Evolutionary conservation across 2,888 invertebrate genomes (phyloP).

Genomic region (Ectemnius continuus): DNA sequence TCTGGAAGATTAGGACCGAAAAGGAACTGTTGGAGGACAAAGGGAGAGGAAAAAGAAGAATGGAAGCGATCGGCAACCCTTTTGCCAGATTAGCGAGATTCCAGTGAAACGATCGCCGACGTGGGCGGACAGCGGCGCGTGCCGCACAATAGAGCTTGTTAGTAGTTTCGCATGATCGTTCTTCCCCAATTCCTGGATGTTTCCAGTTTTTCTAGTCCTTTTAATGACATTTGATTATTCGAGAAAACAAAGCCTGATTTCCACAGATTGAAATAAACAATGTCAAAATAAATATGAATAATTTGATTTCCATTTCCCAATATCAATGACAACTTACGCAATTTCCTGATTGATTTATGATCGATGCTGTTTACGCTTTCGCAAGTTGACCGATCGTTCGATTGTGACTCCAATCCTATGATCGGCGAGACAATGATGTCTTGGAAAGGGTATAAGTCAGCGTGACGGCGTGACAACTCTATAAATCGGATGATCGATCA

Average conservation of each 20-base stretch:
- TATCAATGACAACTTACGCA: too few relatives aligned
- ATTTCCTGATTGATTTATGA: too few relatives aligned
- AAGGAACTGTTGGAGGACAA: background rate
- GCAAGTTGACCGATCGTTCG: too few relatives aligned
- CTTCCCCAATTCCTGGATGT: conserved; percentile 10
- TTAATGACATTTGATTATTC: conserved; percentile 38
- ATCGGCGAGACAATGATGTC: too few relatives aligned
- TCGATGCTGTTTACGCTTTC: too few relatives aligned
- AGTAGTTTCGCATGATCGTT: conserved; percentile 59
- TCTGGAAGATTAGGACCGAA: background rate
- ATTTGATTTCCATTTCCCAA: too few relatives aligned
- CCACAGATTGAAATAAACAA: too few relatives aligned
- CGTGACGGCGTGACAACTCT: too few relatives aligned
- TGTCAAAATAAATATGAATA: too few relatives aligned
- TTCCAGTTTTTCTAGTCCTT: background rate
- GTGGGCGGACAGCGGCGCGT: conserved; percentile 71
- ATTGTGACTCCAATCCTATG: too few relatives aligned
- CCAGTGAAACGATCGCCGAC: conserved; percentile 46
- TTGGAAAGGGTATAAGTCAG: too few relatives aligned
- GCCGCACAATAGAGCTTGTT: conserved; percentile 69
- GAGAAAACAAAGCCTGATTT: too few relatives aligned
- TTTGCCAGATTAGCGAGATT: conserved; percentile 43
- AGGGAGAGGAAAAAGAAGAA: conserved; percentile 4
- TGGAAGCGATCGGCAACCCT: conserved; percentile 41
- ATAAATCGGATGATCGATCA: background rate